Percentiles rank a stretch among this genome's conserved stretches.
These are phyloP conservation scores for Lophius americanus DNA, from an alignment of 2,797 vertebrate genomes.

Conservation along the genomic window DNA sequence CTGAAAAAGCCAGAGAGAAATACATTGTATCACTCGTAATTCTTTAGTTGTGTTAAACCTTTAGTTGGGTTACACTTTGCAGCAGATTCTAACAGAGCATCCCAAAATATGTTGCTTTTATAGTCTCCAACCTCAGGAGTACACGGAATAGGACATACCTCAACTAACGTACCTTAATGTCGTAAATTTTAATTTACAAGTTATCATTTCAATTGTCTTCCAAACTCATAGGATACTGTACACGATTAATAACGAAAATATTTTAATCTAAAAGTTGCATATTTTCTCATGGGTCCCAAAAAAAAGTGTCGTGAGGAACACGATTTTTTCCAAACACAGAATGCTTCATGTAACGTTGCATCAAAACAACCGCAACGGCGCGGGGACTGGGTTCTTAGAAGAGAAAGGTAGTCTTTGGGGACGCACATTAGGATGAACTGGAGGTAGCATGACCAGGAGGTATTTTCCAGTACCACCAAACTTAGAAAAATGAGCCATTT, in stretches of 20 bases:
- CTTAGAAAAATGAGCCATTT: not conserved
- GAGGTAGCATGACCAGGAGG: too few relatives aligned
- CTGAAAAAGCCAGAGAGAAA: constrained; percentile 31
- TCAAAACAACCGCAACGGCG: too few relatives aligned
- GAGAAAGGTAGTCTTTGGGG: too few relatives aligned
- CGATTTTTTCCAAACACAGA: too few relatives aligned
- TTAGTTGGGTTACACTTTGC: constrained; percentile 2
- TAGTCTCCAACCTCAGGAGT: not conserved
- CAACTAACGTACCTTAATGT: constrained; percentile 38
- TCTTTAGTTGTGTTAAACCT: constrained; percentile 14
- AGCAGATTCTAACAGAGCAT: not conserved
- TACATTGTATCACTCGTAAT: constrained; percentile 9
- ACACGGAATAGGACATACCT: not conserved
- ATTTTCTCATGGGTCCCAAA: constrained; percentile 11
- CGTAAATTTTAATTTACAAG: not conserved
- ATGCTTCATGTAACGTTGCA: too few relatives aligned
- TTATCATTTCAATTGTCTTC: not conserved
- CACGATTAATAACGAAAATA: not conserved
- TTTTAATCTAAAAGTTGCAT: constrained; percentile 34
- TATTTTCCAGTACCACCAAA: not conserved
- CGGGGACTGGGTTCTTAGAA: too few relatives aligned
- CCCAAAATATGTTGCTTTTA: constrained; percentile 4
- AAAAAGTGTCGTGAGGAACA: too few relatives aligned
- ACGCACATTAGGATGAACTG: too few relatives aligned
- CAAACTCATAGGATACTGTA: not conserved